These are phyloP conservation scores for Rhabdomys pumilio DNA, from an alignment of 2,797 vertebrate genomes.

Conservation along the genomic window DNA sequence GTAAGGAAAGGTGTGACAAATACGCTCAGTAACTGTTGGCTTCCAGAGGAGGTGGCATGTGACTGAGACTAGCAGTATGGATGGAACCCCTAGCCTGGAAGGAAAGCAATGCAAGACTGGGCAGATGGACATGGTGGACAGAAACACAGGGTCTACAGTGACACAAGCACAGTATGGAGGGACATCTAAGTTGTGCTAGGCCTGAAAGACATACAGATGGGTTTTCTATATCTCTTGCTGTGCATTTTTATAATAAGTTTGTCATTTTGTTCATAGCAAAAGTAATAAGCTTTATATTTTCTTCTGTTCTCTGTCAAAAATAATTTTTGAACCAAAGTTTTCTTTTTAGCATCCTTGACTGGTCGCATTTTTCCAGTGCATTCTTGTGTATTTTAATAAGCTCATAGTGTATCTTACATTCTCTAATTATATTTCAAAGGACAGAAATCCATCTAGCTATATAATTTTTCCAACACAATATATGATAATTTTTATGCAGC, in stretches of 20 bases:
- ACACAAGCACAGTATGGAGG: not conserved
- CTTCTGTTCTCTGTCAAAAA: not conserved
- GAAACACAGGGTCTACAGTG: not conserved
- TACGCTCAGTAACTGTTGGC: not conserved
- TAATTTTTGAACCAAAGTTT: not conserved
- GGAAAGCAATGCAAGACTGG: not conserved
- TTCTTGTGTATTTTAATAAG: not conserved
- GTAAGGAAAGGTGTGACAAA: not conserved
- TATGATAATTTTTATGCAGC: not conserved
- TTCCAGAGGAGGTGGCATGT: not conserved
- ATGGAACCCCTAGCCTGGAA: not conserved
- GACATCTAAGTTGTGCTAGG: not conserved
- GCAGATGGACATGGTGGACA: not conserved
- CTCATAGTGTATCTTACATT: not conserved
- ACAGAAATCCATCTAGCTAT: not conserved
- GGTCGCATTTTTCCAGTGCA: not conserved
- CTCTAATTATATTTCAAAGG: not conserved
- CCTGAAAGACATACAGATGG: not conserved
- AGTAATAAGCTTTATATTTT: not conserved
- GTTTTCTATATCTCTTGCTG: not conserved
- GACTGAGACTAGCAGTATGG: not conserved
- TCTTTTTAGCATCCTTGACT: not conserved
- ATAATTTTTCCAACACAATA: not conserved
- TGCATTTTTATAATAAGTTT: not conserved
- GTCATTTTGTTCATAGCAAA: not conserved